phyloP scores from a whole-genome alignment of 1,140 invertebrate genomes.

The Micrasema longulum region DNA sequence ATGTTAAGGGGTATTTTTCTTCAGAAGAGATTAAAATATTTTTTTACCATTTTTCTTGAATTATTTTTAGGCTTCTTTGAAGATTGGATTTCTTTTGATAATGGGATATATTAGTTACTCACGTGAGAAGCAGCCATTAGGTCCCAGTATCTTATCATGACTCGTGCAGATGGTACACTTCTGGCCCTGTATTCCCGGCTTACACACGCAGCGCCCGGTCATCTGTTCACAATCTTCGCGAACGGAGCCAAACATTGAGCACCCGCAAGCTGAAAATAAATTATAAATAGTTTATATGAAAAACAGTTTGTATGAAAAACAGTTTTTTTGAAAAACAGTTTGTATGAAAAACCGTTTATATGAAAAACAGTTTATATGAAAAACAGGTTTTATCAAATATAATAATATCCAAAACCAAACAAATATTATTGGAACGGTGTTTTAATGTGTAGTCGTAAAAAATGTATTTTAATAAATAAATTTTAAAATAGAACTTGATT shows the following conservation, averaged over 20 bases:
- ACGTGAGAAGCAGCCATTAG: conserved; percentile 83
- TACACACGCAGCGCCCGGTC: conserved; percentile 93
- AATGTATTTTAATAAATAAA: not conserved
- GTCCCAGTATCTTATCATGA: conserved; percentile 79
- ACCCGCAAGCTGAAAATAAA: conserved; percentile 84
- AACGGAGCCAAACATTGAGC: conserved; percentile 82
- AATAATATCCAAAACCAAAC: too few relatives aligned
- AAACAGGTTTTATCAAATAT: not conserved
- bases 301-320: not conserved
- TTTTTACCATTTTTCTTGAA: too few relatives aligned
- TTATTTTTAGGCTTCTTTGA: too few relatives aligned
- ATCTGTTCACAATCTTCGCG: conserved; percentile 82
- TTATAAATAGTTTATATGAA: not conserved
- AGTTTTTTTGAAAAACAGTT: not conserved
- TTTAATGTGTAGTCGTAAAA: not conserved
- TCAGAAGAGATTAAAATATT: too few relatives aligned
- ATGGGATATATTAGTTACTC: conserved; percentile 53
- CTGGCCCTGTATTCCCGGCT: conserved; percentile 87
- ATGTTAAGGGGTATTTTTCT: too few relatives aligned
- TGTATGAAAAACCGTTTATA: too few relatives aligned
- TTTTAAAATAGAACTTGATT: not conserved
- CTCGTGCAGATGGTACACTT: conserved; percentile 88
- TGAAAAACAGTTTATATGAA: not conserved
- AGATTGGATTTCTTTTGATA: too few relatives aligned
- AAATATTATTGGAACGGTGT: not conserved